phyloP scores from a whole-genome alignment of 2,797 vertebrate species.

The Alauda arvensis region DNA sequence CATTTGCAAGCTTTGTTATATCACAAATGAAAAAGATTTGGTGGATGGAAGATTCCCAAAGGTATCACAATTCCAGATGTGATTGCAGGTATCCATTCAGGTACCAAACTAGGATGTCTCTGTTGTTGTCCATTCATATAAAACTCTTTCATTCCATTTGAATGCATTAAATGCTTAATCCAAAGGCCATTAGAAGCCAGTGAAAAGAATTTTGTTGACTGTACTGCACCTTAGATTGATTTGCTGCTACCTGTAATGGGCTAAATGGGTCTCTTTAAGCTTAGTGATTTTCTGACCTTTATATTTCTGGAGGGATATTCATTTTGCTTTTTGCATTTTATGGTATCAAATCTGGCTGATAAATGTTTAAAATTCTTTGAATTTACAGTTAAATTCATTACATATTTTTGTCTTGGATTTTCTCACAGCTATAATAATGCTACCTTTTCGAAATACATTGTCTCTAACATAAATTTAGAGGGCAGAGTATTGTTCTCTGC shows the following conservation, averaged over 20 bases:
- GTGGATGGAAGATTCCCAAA: not conserved
- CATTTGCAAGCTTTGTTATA: not conserved
- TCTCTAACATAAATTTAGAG: slow-evolving; percentile 5
- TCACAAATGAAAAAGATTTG: not conserved
- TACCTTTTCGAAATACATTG: not conserved
- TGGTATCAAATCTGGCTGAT: not conserved
- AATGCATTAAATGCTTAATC: not conserved
- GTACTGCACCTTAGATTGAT: not conserved
- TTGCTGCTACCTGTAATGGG: not conserved
- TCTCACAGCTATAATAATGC: not conserved
- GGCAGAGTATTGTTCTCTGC: not conserved
- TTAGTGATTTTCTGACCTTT: not conserved
- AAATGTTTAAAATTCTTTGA: not conserved
- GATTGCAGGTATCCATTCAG: not conserved
- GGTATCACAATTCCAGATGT: not conserved
- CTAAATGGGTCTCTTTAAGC: not conserved
- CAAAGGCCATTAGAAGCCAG: not conserved
- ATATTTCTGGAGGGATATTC: not conserved
- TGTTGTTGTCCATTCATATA: not conserved
- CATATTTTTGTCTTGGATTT: not conserved
- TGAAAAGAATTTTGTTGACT: not conserved
- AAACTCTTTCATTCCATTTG: not conserved
- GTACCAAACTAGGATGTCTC: not conserved
- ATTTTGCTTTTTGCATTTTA: not conserved
- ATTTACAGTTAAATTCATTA: not conserved